Base-by-base conservation (phyloP, 2,113 vertebrate species). In the Falco punctatus region DNA sequence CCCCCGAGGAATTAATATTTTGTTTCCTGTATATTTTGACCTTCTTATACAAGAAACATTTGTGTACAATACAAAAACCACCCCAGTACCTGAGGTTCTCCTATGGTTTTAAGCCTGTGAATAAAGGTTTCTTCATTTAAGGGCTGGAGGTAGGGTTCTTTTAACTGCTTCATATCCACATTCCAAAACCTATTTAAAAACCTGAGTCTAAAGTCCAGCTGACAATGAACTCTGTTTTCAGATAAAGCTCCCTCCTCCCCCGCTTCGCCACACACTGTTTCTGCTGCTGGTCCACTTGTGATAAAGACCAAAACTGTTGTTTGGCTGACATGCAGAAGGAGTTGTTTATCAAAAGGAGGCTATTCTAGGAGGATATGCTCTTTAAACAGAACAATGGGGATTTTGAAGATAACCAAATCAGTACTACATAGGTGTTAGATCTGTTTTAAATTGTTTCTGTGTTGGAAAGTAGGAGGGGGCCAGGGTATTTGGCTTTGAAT, bases 341-440 rank as follows among this genome's bases (percentile, higher is more conserved):
- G 95, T 95, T 91, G 95, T 97, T 96, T 96, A 97, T 97, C 96
- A 95, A 92, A 96, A 96, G 86, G 54, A 87, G 83, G 92, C 96
- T 97, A 97, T 97, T 97, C 95, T 96, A 97, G 97, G 96, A 96
- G 89, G 94, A 94, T 94, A 91, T 92, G 92, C 94, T 93, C 95
- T 97, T 96, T 97, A 97, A 97, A 95, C 94, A 95, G 86, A 97
- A 95, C 97, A 96, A 96, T 94, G 92, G 80, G 94, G 95, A 97
- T 97, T 96, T 94, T 96, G 89, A 61, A 97, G 95, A 96, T 96
- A 96, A 94, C 94, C 88, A 83, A 93, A 96, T 97, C 94, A 90
- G 93, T 95, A 92, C 89, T 94, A 84, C 94, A 75, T 96, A 95
- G 94, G 92, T 95, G 97, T 97, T 94, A 95, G 92, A 91, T 92